Percentiles rank a stretch among this genome's conserved stretches.
phyloP scores from a whole-genome alignment of 1,140 invertebrate species.

The Drosophila jambulina region DNA sequence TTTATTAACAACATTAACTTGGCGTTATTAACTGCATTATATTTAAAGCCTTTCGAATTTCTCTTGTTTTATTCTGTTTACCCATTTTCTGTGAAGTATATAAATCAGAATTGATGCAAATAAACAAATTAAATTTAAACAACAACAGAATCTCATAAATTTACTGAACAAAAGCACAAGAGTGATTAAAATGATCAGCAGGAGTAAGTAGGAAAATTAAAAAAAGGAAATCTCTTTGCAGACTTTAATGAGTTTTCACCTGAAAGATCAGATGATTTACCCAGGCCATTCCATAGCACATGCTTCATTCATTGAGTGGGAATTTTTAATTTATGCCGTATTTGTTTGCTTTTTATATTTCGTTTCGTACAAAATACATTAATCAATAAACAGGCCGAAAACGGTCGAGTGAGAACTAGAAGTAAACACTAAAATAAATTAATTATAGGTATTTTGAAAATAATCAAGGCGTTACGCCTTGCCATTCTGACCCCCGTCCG shows the following conservation, averaged over 20 bases:
- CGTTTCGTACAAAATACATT: conserved; percentile 38
- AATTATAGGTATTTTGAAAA: conserved; percentile 63
- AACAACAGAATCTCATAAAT: conserved; percentile 1
- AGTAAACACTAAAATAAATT: conserved; percentile 60
- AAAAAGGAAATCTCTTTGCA: not conserved
- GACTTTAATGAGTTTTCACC: conserved; percentile 25
- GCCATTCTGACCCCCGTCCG: conserved; percentile 3
- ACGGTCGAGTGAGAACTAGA: conserved; percentile 2
- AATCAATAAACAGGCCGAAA: conserved; percentile 63
- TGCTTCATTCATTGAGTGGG: conserved; percentile 33
- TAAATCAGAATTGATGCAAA: conserved; percentile 7
- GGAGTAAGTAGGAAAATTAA: not conserved
- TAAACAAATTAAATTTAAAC: conserved; percentile 27
- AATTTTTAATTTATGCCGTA: conserved; percentile 64
- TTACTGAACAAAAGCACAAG: not conserved
- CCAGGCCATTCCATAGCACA: conserved; percentile 3
- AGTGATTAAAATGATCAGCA: conserved; percentile 8
- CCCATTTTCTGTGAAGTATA: conserved; percentile 17
- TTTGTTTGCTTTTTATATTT: conserved; percentile 59
- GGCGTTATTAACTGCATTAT: not conserved
- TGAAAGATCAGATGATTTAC: conserved; percentile 33
- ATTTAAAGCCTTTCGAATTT: not conserved
- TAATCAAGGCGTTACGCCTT: conserved; percentile 48
- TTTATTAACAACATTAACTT: too few relatives aligned
- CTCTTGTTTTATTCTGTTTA: conserved; percentile 7